Conservation (phyloP, 1,140 invertebrate species). For the Drosophila bipectinata region DNA sequence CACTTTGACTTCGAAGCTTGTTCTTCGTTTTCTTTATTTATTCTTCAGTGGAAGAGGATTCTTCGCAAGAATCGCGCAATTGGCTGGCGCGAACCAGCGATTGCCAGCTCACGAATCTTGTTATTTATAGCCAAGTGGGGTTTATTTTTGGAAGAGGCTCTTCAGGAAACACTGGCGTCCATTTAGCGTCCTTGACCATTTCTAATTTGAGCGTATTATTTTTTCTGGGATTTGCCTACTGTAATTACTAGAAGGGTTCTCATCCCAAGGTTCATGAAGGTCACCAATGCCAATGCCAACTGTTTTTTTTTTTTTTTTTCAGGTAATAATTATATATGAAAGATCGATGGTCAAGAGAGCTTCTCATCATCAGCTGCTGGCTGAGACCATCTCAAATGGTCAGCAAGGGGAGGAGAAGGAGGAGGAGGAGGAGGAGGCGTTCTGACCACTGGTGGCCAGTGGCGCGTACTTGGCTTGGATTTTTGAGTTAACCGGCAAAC, state of each 20-base stretch:
- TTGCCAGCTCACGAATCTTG: constrained; percentile 49
- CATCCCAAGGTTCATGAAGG: constrained; percentile 29
- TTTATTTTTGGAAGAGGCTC: constrained; percentile 39
- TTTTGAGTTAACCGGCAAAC: constrained; percentile 33
- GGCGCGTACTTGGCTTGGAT: constrained; percentile 67
- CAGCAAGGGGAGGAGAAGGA: neutral
- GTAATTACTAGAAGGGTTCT: constrained; percentile 6
- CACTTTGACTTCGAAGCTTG: constrained; percentile 9
- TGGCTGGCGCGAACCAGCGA: neutral
- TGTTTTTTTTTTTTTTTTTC: neutral
- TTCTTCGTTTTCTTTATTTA: neutral
- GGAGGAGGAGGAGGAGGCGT: too few species aligned
- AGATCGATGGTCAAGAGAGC: constrained; percentile 31
- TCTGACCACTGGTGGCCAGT: constrained; percentile 54
- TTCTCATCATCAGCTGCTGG: constrained; percentile 32
- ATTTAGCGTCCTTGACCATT: constrained; percentile 48
- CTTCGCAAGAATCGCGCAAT: constrained; percentile 23
- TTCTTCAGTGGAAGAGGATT: neutral
- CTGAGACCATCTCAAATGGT: constrained; percentile 25
- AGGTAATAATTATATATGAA: constrained; percentile 1
- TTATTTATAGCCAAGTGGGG: constrained; percentile 44
- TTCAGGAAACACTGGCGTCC: neutral
- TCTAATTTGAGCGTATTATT: constrained; percentile 42
- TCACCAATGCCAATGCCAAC: constrained; percentile 24
- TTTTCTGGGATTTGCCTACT: constrained; percentile 36